Evolutionary conservation across 2,113 vertebrate species (phyloP).

Genomic region (Pitta sordida): DNA sequence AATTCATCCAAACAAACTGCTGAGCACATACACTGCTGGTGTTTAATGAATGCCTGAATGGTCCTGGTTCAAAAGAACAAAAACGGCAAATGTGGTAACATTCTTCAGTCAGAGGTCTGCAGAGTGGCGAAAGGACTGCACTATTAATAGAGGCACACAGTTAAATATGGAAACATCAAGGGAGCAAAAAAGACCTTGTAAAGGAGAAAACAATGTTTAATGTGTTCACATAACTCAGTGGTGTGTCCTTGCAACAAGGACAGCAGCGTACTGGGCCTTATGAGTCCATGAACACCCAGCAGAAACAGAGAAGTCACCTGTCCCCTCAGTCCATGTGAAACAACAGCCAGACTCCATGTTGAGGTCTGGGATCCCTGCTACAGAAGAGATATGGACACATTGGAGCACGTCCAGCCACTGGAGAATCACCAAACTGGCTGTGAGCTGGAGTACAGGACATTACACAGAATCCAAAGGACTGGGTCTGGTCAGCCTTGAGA

Average conservation of each 20-base stretch:
- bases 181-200: background rate
- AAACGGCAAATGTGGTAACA: background rate
- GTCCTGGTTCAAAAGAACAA: background rate
- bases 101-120: background rate
- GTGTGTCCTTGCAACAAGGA: background rate
- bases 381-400: accelerated
- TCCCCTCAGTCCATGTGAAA: accelerated
- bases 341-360: accelerated
- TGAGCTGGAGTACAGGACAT: accelerated
- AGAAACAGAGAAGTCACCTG: accelerated
- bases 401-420: background rate
- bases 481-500: background rate
- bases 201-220: background rate
- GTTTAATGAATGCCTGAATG: background rate
- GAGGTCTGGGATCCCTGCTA: background rate
- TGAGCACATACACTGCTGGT: background rate
- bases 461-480: accelerated
- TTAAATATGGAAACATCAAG: background rate
- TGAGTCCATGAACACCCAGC: accelerated
- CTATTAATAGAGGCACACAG: background rate
- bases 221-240: accelerated
- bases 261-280: accelerated
- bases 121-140: background rate
- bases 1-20: background rate
- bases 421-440: background rate